Base-by-base conservation (phyloP, 2,113 vertebrate species). In the Macroglossus sobrinus region DNA sequence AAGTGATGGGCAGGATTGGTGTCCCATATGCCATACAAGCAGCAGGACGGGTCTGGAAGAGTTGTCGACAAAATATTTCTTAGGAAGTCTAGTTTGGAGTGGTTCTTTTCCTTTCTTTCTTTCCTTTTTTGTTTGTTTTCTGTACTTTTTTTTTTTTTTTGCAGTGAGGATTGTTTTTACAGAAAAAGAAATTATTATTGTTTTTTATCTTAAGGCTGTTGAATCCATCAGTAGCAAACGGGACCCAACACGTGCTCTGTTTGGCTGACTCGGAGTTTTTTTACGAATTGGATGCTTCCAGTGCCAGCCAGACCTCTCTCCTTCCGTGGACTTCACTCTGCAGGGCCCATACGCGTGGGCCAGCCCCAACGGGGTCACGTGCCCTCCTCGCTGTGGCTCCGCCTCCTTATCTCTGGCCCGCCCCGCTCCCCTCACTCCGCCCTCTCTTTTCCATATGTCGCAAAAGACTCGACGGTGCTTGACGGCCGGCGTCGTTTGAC, bases 401-500 rank as follows among this genome's bases (percentile, higher is more conserved):
- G 71, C 89, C 87, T 13, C 50, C 45, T 45, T 3, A 9, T 1
- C 35, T 7, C 47, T 22, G 38, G 24, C 38, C 33, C 79, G 35
- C n/a, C 92, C 78, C 53, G 10, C 55, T 13, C 50, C 9, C 38
- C 24, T 4, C 55, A 40, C 72, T 18, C 26, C 30, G 10, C 71
- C 79, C 91, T 1, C 57, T 18, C 38, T 82, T 85, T 76, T 68
- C 68, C 43, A 71, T 59, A 28, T 68, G 98, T 95, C 97, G 95
- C 89, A 95, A 98, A 97, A 64, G 21, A 76, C 18, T 22, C 21
- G 30, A 86, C 1, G 40, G 55, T 40, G 89, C 82, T 93, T 97
- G 84, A 93, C 95, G 93, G 96, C 50, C 18, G 26, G 94, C 45
- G 86, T 50, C 72, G 71, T 59, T 92, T 97, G 97, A 96, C 96